These are phyloP conservation scores for Trichomalopsis sarcophagae DNA, from an alignment of 1,140 invertebrate species.

Conservation along the genomic window DNA sequence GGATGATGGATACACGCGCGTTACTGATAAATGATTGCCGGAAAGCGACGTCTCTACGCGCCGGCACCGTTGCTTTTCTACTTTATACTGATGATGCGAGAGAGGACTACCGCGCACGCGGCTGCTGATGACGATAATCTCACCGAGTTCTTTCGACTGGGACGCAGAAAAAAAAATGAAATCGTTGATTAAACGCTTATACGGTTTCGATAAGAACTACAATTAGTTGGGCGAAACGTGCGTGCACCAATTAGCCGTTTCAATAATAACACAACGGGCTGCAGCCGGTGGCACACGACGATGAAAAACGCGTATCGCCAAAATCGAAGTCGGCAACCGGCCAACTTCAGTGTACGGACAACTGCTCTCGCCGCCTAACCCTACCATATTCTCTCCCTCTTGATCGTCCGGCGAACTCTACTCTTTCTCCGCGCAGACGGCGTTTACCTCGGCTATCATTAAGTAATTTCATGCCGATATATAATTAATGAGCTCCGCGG, in stretches of 20 bases:
- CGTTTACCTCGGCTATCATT: constrained; percentile 16
- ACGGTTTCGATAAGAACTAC: too few relatives aligned
- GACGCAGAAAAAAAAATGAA: not conserved
- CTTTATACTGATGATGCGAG: too few relatives aligned
- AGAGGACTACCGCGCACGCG: too few relatives aligned
- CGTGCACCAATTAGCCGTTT: not conserved
- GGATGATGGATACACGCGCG: constrained; percentile 43
- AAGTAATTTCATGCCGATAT: constrained; percentile 44
- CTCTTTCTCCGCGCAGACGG: not conserved
- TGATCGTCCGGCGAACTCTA: not conserved
- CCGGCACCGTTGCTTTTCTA: too few relatives aligned
- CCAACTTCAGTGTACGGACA: constrained; percentile 14
- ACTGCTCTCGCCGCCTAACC: constrained; percentile 7
- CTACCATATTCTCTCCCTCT: not conserved
- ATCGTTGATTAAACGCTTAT: not conserved
- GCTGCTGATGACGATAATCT: not conserved
- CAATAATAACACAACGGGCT: too few relatives aligned
- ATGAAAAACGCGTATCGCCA: constrained; percentile 23
- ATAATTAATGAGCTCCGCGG: constrained; percentile 46
- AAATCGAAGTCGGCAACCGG: constrained; percentile 19
- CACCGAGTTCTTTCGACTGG: not conserved
- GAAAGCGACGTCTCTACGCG: not conserved
- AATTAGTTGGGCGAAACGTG: too few relatives aligned
- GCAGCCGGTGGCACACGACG: too few relatives aligned
- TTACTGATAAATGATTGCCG: constrained; percentile 46